Conservation (phyloP, 1,140 invertebrate genomes). For the Drosophila pachea region DNA sequence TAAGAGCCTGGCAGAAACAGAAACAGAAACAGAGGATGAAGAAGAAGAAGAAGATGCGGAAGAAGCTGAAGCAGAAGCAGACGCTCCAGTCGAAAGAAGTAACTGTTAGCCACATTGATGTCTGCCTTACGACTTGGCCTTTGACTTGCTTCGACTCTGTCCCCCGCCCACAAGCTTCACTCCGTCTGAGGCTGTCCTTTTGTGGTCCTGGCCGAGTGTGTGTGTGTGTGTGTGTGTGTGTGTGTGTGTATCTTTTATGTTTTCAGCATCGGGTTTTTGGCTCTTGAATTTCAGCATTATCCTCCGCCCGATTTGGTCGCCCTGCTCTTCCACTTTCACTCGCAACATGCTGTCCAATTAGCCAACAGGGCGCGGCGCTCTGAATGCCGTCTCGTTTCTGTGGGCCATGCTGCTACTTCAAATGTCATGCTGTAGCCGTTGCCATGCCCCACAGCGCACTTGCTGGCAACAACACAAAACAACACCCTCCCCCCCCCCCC, state of each 20-base stretch:
- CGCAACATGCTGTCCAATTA: slow-evolving; percentile 54
- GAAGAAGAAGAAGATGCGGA: not conserved
- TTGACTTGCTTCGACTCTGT: slow-evolving; percentile 30
- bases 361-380: slow-evolving; percentile 18
- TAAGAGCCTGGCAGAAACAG: slow-evolving; percentile 42
- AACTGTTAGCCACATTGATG: slow-evolving; percentile 43
- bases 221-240: slow-evolving; percentile 3
- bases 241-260: slow-evolving; percentile 16
- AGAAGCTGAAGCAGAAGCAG: slow-evolving; percentile 8
- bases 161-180: too few species aligned
- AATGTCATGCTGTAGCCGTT: slow-evolving; percentile 39
- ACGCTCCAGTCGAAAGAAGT: not conserved
- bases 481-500: too few species aligned
- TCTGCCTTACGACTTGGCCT: slow-evolving; percentile 48
- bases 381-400: slow-evolving; percentile 13
- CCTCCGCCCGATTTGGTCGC: slow-evolving; percentile 1
- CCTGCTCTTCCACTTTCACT: slow-evolving; percentile 22
- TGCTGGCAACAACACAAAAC: slow-evolving; percentile 1
- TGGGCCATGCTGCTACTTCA: slow-evolving; percentile 38
- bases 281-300: slow-evolving; percentile 1
- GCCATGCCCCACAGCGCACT: not conserved
- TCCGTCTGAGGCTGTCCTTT: slow-evolving; percentile 10
- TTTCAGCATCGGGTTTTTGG: slow-evolving; percentile 13
- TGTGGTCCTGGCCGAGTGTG: slow-evolving; percentile 5
- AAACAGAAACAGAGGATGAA: not conserved